phyloP scores from a whole-genome alignment of 2,797 vertebrate genomes.

The Mormyrops boulengeri region DNA sequence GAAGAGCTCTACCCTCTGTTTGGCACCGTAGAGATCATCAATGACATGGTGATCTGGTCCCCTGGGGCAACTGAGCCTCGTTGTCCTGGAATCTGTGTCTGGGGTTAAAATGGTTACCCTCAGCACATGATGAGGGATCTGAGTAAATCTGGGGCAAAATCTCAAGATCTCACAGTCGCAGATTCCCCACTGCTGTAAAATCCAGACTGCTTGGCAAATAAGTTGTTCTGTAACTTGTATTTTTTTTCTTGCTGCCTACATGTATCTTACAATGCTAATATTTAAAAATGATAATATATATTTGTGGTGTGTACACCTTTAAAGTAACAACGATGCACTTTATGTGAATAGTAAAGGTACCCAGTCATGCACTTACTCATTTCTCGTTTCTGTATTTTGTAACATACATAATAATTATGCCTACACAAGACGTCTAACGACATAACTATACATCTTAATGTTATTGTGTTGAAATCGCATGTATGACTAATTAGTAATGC shows the following conservation, averaged over 20 bases:
- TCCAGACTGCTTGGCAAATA: background rate
- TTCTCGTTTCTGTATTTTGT: background rate
- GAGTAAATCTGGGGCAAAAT: background rate
- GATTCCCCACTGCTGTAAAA: conserved; percentile 2
- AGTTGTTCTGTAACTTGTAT: conserved; percentile 1
- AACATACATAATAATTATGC: background rate
- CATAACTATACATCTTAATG: background rate
- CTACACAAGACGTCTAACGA: background rate
- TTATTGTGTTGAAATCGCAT: background rate
- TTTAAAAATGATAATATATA: conserved; percentile 37
- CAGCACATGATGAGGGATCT: background rate
- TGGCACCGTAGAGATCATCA: conserved; percentile 65
- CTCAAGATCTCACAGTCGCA: conserved; percentile 17
- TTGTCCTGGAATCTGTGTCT: conserved; percentile 57
- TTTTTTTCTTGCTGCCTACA: conserved; percentile 31
- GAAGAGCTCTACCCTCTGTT: conserved; percentile 69
- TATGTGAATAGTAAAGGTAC: conserved; percentile 53
- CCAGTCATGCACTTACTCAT: background rate
- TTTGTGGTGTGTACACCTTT: conserved; percentile 44
- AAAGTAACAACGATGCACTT: conserved; percentile 53
- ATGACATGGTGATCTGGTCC: conserved; percentile 64
- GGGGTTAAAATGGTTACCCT: conserved; percentile 45
- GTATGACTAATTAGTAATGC: background rate
- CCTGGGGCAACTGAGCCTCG: conserved; percentile 46
- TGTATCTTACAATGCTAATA: conserved; percentile 41